phyloP scores from a whole-genome alignment of 2,888 invertebrate genomes.

The Athetis lepigone region DNA sequence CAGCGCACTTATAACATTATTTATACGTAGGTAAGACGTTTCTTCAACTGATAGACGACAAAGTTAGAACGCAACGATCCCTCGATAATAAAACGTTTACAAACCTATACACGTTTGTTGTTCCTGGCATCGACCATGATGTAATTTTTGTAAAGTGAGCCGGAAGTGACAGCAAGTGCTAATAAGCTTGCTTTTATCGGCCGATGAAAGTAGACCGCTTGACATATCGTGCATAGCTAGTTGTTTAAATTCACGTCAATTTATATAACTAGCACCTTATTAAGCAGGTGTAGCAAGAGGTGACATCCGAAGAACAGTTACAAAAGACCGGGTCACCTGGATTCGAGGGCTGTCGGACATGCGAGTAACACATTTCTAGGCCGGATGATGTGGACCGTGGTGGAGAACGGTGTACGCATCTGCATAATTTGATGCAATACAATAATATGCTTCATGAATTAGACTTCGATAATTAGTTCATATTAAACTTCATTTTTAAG shows the following conservation, averaged over 20 bases:
- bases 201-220: slow-evolving; percentile 81
- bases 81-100: slow-evolving; percentile 7
- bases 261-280: slow-evolving; percentile 85
- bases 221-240: slow-evolving; percentile 70
- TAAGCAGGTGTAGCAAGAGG: slow-evolving; percentile 78
- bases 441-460: background rate
- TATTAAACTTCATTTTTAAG: too few relatives aligned
- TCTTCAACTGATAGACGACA: slow-evolving; percentile 14
- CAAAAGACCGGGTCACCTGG: slow-evolving; percentile 86
- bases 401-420: slow-evolving; percentile 13
- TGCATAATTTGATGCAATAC: background rate
- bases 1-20: slow-evolving; percentile 47
- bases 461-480: background rate
- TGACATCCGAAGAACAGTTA: slow-evolving; percentile 87
- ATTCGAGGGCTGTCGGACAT: slow-evolving; percentile 74
- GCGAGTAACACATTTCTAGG: slow-evolving; percentile 79
- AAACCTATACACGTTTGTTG: slow-evolving; percentile 15
- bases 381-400: slow-evolving; percentile 67
- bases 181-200: slow-evolving; percentile 72
- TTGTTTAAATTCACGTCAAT: slow-evolving; percentile 81
- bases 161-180: slow-evolving; percentile 68
- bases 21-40: slow-evolving; percentile 54
- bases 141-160: slow-evolving; percentile 62
- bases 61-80: slow-evolving; percentile 25
- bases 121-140: slow-evolving; percentile 50